A percentile compares a stretch with the other conserved stretches of the same genome.
Evolutionary conservation across 2,888 invertebrate species (phyloP).

Genomic region (Diploptera punctata): DNA sequence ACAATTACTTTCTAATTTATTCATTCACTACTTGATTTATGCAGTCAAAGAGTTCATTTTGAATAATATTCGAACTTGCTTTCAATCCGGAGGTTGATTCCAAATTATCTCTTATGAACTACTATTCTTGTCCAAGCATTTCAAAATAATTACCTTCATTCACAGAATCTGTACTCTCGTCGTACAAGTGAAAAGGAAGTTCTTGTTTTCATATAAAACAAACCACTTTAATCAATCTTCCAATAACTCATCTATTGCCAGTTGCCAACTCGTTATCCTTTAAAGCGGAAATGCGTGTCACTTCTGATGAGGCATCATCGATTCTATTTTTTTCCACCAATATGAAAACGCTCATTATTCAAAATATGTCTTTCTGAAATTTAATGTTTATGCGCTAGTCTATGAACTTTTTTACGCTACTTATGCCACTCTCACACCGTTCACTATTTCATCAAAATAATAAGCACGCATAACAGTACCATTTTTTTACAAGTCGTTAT

Average conservation of each 20-base stretch:
- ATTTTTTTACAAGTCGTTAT: too few relatives aligned
- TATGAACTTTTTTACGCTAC: too few relatives aligned
- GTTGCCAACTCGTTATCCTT: constrained; percentile 4
- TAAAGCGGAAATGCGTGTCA: neutral
- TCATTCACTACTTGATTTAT: neutral
- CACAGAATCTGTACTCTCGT: neutral
- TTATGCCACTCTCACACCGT: too few relatives aligned
- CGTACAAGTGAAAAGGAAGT: neutral
- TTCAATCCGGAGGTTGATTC: too few relatives aligned
- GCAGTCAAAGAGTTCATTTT: neutral
- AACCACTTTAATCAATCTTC: neutral
- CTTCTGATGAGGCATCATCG: neutral
- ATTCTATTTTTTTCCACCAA: too few relatives aligned
- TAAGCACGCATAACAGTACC: too few relatives aligned
- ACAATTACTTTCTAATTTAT: neutral
- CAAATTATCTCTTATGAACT: neutral
- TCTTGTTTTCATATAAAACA: neutral
- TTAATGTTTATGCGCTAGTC: too few relatives aligned
- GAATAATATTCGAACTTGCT: neutral
- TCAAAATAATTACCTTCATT: neutral
- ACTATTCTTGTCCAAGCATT: neutral
- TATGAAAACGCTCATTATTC: too few relatives aligned
- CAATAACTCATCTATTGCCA: neutral
- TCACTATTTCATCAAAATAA: too few relatives aligned
- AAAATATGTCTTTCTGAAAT: too few relatives aligned